These are phyloP conservation scores for Calliphora vicina DNA, from an alignment of 1,140 invertebrate genomes.

Conservation along the genomic window DNA sequence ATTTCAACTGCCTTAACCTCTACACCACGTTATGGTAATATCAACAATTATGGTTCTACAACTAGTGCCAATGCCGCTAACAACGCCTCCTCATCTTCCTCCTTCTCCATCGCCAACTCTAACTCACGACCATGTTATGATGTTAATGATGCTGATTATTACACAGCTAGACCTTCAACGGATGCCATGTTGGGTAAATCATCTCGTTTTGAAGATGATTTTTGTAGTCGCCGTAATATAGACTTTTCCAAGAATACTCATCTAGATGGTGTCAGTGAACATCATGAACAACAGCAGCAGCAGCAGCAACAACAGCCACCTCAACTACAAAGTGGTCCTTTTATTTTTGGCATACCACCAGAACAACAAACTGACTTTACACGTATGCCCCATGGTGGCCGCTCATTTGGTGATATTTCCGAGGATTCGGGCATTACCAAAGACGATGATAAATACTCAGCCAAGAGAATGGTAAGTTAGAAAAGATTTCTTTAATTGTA, in stretches of 20 bases:
- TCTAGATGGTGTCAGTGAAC: neutral
- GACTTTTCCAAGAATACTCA: conserved; percentile 36
- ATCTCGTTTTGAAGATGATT: conserved; percentile 58
- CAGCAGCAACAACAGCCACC: neutral
- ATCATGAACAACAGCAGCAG: neutral
- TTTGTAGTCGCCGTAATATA: conserved; percentile 49
- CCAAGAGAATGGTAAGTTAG: conserved; percentile 13
- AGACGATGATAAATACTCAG: conserved; percentile 32
- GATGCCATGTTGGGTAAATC: conserved; percentile 35
- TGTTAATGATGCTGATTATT: conserved; percentile 18
- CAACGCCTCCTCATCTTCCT: neutral
- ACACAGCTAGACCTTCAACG: conserved; percentile 1
- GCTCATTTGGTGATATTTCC: conserved; percentile 22
- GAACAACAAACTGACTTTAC: conserved; percentile 45
- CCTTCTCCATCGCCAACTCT: neutral
- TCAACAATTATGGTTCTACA: conserved; percentile 30
- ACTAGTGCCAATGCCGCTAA: neutral
- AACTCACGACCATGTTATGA: conserved; percentile 12
- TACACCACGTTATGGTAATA: conserved; percentile 43
- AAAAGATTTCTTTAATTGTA: neutral
- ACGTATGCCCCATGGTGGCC: conserved; percentile 25
- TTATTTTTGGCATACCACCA: conserved; percentile 55
- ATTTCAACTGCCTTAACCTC: conserved; percentile 28
- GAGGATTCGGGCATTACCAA: conserved; percentile 23
- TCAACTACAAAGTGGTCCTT: conserved; percentile 44